Conservation (phyloP, 2,113 vertebrate genomes). For the Malurus melanocephalus region DNA sequence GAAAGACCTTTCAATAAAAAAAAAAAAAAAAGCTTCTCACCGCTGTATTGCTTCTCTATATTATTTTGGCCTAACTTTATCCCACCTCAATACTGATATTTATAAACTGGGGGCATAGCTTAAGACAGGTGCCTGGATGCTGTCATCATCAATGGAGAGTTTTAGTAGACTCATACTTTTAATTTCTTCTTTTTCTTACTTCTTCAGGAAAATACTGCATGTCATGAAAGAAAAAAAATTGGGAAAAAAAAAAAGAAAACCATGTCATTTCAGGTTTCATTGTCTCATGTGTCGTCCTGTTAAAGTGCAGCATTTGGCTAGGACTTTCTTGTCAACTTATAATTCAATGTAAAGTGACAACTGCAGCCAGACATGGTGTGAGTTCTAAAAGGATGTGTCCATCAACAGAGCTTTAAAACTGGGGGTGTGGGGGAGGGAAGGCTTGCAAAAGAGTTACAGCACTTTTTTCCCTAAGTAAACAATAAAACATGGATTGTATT, state of each 20-base stretch:
- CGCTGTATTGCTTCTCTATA: neutral
- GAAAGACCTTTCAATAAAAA: neutral
- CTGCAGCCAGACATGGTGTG: constrained; percentile 6
- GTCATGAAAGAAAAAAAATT: neutral
- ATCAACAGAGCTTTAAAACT: neutral
- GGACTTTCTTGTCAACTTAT: constrained; percentile 32
- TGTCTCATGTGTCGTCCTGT: neutral
- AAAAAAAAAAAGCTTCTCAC: neutral
- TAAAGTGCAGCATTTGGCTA: constrained; percentile 18
- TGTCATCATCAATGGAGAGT: neutral
- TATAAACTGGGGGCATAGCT: neutral
- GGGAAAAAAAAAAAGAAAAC: neutral
- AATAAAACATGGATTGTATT: neutral
- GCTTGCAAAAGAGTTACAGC: neutral
- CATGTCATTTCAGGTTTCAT: constrained; percentile 2
- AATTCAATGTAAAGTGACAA: constrained; percentile 53
- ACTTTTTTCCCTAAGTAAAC: neutral
- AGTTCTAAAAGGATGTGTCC: constrained; percentile 20
- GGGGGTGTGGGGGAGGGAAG: fast-evolving
- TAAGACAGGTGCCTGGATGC: neutral
- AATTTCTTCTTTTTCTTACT: neutral
- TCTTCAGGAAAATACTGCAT: neutral
- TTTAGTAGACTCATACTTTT: neutral
- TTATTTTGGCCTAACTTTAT: neutral
- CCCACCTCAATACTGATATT: neutral